Evolutionary conservation across 1,140 invertebrate genomes (phyloP).

Genomic region (Drosophila subpulchrella): DNA sequence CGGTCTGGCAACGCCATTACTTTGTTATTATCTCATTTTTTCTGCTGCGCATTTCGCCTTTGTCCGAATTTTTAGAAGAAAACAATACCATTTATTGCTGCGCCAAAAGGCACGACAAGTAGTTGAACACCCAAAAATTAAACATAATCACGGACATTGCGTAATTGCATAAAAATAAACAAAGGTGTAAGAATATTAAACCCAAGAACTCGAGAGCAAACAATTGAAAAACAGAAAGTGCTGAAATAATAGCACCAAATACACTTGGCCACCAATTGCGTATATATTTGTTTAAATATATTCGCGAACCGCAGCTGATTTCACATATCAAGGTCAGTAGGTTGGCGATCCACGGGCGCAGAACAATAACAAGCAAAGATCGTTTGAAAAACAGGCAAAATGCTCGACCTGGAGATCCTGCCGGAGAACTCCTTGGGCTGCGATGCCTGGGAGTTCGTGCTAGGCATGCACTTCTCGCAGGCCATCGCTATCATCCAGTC

Average conservation of each 20-base stretch:
- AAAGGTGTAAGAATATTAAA: slow-evolving; percentile 9
- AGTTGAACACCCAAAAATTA: slow-evolving; percentile 34
- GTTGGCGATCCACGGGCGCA: slow-evolving; percentile 34
- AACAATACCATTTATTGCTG: slow-evolving; percentile 42
- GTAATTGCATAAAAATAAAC: slow-evolving; percentile 19
- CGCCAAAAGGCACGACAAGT: slow-evolving; percentile 54
- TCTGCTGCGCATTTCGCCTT: slow-evolving; percentile 80
- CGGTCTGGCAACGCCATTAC: slow-evolving; percentile 52
- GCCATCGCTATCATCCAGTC: slow-evolving; percentile 97
- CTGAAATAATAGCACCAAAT: slow-evolving; percentile 34
- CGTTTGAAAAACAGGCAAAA: slow-evolving; percentile 85
- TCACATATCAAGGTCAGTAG: slow-evolving; percentile 79
- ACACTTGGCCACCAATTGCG: slow-evolving; percentile 61
- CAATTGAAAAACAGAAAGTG: slow-evolving; percentile 58
- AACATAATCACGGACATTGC: slow-evolving; percentile 23
- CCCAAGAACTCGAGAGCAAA: slow-evolving; percentile 10
- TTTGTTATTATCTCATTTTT: slow-evolving; percentile 83
- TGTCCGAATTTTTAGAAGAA: slow-evolving; percentile 69
- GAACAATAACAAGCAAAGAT: slow-evolving; percentile 34
- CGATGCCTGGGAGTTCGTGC: slow-evolving; percentile 98
- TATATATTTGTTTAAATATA: slow-evolving; percentile 67
- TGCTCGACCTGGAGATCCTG: slow-evolving; percentile 98
- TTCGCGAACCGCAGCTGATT: slow-evolving; percentile 68
- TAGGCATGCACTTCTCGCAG: slow-evolving; percentile 99
- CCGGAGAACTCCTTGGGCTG: slow-evolving; percentile 97